These are phyloP conservation scores for Paedocypris sp. DNA, from an alignment of 2,113 vertebrate genomes.

Conservation along the genomic window DNA sequence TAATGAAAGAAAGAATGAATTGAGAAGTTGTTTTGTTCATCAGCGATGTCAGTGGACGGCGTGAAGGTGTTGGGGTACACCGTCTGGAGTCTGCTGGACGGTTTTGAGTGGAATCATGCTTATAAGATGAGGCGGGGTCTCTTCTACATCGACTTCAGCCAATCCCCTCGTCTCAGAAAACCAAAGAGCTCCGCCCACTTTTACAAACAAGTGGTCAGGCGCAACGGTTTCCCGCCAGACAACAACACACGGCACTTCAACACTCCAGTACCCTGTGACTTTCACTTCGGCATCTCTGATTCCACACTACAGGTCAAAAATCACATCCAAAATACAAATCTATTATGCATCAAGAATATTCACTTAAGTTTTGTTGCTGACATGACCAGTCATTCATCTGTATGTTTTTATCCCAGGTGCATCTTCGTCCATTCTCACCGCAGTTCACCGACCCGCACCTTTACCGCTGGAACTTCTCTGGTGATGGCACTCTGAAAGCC, in stretches of 20 bases:
- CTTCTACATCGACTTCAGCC: slow-evolving; percentile 79
- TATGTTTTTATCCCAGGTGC: slow-evolving; percentile 62
- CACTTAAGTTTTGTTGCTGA: background rate
- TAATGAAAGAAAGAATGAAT: too few relatives aligned
- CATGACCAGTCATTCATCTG: background rate
- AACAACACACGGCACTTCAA: slow-evolving; percentile 49
- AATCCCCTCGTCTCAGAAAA: slow-evolving; percentile 61
- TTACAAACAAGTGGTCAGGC: slow-evolving; percentile 69
- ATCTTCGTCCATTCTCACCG: slow-evolving; percentile 70
- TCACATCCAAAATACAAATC: too few relatives aligned
- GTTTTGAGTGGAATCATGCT: slow-evolving; percentile 87
- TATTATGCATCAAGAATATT: background rate
- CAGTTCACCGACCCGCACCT: slow-evolving; percentile 81
- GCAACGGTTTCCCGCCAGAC: slow-evolving; percentile 74
- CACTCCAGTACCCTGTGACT: slow-evolving; percentile 78
- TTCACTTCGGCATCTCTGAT: slow-evolving; percentile 87
- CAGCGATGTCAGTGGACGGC: slow-evolving; percentile 73
- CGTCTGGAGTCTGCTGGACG: slow-evolving; percentile 87
- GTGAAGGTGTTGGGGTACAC: slow-evolving; percentile 81
- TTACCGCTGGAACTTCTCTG: slow-evolving; percentile 86
- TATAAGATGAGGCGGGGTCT: slow-evolving; percentile 74
- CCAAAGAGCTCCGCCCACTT: slow-evolving; percentile 82
- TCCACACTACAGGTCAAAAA: slow-evolving; percentile 75
- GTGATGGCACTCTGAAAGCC: slow-evolving; percentile 66
- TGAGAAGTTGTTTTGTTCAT: too few relatives aligned